Evolutionary conservation across 2,113 vertebrate species (phyloP).

Genomic region (Dicrurus megarhynchus): DNA sequence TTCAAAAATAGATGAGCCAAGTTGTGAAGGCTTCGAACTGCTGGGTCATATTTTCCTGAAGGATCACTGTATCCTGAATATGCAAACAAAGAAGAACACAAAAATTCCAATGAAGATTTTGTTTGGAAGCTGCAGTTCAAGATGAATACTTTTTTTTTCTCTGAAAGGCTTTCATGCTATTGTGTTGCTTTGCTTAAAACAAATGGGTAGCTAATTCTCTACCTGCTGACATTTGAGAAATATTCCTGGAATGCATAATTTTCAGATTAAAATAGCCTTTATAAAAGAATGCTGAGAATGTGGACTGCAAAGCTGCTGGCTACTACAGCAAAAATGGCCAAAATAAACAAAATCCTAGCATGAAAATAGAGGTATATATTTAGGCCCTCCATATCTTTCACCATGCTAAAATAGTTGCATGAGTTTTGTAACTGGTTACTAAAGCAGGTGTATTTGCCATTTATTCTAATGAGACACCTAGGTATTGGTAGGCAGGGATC

Average conservation of each 20-base stretch:
- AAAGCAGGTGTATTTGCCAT: not conserved
- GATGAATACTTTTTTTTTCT: not conserved
- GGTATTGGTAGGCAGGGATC: not conserved
- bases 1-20: slow-evolving; percentile 96
- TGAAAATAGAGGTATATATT: not conserved
- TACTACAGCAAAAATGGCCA: not conserved
- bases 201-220: not conserved
- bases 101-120: not conserved
- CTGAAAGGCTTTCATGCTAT: not conserved
- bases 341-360: not conserved
- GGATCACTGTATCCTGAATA: slow-evolving; percentile 90
- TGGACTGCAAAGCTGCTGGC: not conserved
- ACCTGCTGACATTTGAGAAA: not conserved
- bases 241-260: not conserved
- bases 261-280: not conserved
- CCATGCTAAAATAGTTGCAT: not conserved
- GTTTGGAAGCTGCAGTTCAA: not conserved
- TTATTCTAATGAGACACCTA: not conserved
- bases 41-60: slow-evolving; percentile 88
- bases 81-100: not conserved
- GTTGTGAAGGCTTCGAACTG: slow-evolving; percentile 94
- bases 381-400: not conserved
- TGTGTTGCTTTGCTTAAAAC: not conserved
- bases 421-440: not conserved
- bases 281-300: not conserved